phyloP scores from a whole-genome alignment of 2,113 vertebrate genomes.

The Nothobranchius furzeri region DNA sequence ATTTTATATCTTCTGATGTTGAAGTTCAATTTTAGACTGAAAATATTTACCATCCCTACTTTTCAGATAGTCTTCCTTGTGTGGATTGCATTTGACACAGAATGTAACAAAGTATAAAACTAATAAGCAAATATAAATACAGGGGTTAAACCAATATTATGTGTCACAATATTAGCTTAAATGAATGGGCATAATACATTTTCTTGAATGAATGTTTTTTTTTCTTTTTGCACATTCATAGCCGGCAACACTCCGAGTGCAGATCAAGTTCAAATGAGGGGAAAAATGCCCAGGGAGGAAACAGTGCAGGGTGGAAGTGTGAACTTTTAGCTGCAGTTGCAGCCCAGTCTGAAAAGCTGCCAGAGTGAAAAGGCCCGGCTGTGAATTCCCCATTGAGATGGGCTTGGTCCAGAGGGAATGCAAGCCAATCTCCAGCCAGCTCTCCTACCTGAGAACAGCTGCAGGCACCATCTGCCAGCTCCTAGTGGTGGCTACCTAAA shows the following conservation, averaged over 20 bases:
- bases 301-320: conserved; percentile 40
- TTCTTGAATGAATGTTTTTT: conserved; percentile 15
- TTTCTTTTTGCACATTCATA: not conserved
- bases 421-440: conserved; percentile 66
- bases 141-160: no score
- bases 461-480: conserved; percentile 79
- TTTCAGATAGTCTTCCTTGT: no score
- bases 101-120: no score
- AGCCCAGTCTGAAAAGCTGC: conserved; percentile 59
- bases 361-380: conserved; percentile 64
- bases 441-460: conserved; percentile 80
- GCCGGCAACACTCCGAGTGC: conserved; percentile 16
- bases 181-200: not conserved
- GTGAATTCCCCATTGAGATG: conserved; percentile 74
- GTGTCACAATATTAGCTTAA: not conserved
- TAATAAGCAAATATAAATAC: no score
- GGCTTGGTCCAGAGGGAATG: conserved; percentile 70
- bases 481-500: conserved; percentile 71
- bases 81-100: no score
- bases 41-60: no score
- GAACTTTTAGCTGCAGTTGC: conserved; percentile 62
- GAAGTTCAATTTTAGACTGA: no score
- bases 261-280: conserved; percentile 53
- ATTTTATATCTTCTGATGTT: no score
- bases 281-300: conserved; percentile 40